These are phyloP conservation scores for Tuta absoluta DNA, from an alignment of 2,888 invertebrate species.

Conservation along the genomic window DNA sequence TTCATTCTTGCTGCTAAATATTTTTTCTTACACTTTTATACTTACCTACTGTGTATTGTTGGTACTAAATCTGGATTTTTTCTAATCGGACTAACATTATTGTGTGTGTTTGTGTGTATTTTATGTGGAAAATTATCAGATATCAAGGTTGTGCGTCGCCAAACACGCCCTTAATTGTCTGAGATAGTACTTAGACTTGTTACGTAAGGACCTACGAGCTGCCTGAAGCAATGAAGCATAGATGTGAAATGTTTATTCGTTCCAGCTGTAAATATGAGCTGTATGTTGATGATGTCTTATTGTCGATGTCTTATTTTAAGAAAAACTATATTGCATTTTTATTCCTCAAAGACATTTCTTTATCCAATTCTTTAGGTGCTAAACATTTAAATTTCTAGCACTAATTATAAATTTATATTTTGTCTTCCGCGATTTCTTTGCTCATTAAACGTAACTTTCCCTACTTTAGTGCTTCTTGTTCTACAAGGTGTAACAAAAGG, in stretches of 20 bases:
- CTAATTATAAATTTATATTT: no score
- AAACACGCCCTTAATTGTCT: slow-evolving; percentile 4
- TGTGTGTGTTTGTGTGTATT: slow-evolving; percentile 17
- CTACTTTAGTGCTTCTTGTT: no score
- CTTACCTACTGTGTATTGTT: no score
- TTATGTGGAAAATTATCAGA: slow-evolving; percentile 10
- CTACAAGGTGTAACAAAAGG: no score
- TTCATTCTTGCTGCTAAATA: not conserved
- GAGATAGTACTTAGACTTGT: not conserved
- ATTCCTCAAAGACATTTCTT: not conserved
- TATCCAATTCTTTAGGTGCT: not conserved
- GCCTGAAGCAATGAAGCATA: not conserved
- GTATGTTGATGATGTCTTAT: no score
- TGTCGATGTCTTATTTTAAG: not conserved
- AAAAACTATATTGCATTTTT: not conserved
- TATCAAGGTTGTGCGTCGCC: slow-evolving; percentile 10
- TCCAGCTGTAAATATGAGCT: slow-evolving; percentile 17
- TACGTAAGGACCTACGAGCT: not conserved
- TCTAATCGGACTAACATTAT: slow-evolving; percentile 15
- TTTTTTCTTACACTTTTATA: not conserved
- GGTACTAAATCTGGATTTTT: not conserved
- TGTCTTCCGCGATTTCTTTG: not conserved
- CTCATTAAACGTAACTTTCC: not conserved
- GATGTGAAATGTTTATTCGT: not conserved
- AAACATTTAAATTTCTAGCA: not conserved